Evolutionary conservation across 2,113 vertebrate genomes (phyloP), one percentile per base, ranked within the genome.

Genomic region (Dissostichus mawsoni): DNA sequence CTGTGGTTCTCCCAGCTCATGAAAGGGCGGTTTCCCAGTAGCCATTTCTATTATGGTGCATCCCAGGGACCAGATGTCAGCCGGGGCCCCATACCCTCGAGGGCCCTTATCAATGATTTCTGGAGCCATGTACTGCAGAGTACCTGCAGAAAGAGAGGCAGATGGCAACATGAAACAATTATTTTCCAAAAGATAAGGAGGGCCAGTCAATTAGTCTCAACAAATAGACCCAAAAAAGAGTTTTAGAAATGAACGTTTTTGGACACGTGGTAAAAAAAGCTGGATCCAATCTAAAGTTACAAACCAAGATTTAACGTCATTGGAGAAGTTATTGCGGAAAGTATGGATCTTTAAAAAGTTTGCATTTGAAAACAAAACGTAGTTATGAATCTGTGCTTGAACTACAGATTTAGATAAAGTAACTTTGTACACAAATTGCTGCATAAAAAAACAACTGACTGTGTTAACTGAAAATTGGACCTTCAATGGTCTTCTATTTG

Each of bases 1-100:
- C 83, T 99, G 98, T 1, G 98, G 98, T 61, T 99, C 98, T 76
- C 98, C 98, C 61, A 99, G 93, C 81, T 99, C 98, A 44, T 99
- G 97, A 83, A 99, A 99, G 0, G 98, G 98, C 3, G 98, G 98
- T 75, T 98, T 99, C 41, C 98, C 98, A 0, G 98, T 99, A 47
- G 98, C 98, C 98, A 99, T 99, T 91, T 99, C 98, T 59, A 99
- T 99, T 88, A 99, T 98, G 0, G 98, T 99, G 79, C 98, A 99
- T 25, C 98, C 98, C 89, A 99, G 82, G 23, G 98, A 99, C 98
- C 98, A 99, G 89, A 99, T 99, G 85, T 99, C 98, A 0, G 98
- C 98, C 18, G 98, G 97, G 69, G 99, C 99, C 23, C 98, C 97
- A 16, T 99, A 99, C 17, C 98, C 98, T 69, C 98, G 94, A 1